Base-by-base conservation (phyloP, 2,797 vertebrate species). In the Kryptolebias ocellatus region DNA sequence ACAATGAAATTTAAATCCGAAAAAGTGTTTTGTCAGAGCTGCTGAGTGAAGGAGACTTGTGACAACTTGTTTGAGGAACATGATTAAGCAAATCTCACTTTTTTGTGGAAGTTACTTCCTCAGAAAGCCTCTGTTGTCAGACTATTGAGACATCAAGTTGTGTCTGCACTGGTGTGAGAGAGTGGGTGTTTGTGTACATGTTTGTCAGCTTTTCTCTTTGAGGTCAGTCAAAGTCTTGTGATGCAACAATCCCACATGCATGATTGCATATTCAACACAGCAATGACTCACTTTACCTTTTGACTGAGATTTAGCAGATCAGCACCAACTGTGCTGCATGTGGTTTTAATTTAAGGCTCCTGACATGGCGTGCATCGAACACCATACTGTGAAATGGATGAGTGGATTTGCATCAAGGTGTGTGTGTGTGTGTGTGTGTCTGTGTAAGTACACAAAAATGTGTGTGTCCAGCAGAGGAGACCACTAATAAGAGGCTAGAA, bases 401-500 rank as follows among this genome's bases (percentile, higher is more conserved):
- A 83, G 63, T 59, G 66, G 72, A 78, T 83, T 81, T 76, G 67
- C 10, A 20, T 71, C 45, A 72, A 87, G 80, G 86, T 76, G 62
- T 60, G 8, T 49, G 18, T 24, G 18, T 54, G 10, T 66, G 53
- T 50, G 56, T 39, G 37, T 39, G 37, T 39, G 20, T 62, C 10
- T 39, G 8, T 61, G 42, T 67, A 29, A 52, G 51, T 55, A 10
- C 18, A 29, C 52, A 59, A 57, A n/a, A 53, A 49, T 64, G 59
- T 79, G 72, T 75, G 65, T 66, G 55, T 83, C 66, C 87, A 81
- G 84, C 72, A 90, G 84, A 91, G 69, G 78, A 87, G 86, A 93
- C 92, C 82, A 76, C 91, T 94, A 94, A 94, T 94, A 87, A 92
- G 92, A 89, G 18, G 71, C 93, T 94, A 88, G 86, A 89, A 84